Evolutionary conservation across 2,888 invertebrate species (phyloP).

Genomic region (Lepidonotus clava): DNA sequence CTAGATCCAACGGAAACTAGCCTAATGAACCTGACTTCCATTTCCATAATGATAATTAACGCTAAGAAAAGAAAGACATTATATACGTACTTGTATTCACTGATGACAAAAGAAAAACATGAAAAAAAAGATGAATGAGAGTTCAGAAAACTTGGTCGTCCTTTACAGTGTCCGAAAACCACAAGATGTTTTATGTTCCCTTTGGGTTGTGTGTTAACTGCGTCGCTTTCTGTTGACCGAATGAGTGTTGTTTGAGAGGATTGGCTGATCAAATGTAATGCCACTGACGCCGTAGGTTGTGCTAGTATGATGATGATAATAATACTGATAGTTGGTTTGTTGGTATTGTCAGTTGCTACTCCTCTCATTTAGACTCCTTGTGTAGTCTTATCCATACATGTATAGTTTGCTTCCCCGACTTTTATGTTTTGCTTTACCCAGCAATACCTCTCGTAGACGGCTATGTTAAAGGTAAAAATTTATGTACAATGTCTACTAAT

Average conservation of each 20-base stretch:
- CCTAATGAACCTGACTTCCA: too few species aligned
- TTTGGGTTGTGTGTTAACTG: not conserved
- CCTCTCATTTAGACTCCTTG: not conserved
- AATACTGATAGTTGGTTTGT: slow-evolving; percentile 7
- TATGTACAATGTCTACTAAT: slow-evolving; percentile 1
- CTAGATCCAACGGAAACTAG: too few species aligned
- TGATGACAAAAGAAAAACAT: too few species aligned
- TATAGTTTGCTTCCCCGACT: slow-evolving; percentile 3
- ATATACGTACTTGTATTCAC: too few species aligned
- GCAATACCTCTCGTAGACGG: not conserved
- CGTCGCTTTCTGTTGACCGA: not conserved
- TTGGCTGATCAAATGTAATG: not conserved
- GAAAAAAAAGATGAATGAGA: too few species aligned
- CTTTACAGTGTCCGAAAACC: not conserved
- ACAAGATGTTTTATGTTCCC: not conserved
- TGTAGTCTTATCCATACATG: not conserved
- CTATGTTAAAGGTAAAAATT: not conserved
- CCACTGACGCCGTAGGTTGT: not conserved
- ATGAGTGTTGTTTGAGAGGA: not conserved
- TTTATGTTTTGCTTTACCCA: not conserved
- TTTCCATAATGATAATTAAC: too few species aligned
- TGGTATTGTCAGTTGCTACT: slow-evolving; percentile 3
- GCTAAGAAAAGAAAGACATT: too few species aligned
- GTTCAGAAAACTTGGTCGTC: too few species aligned
- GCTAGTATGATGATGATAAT: not conserved